Evolutionary conservation across 2,888 invertebrate species (phyloP).

Genomic region (Synergus japonicus): DNA sequence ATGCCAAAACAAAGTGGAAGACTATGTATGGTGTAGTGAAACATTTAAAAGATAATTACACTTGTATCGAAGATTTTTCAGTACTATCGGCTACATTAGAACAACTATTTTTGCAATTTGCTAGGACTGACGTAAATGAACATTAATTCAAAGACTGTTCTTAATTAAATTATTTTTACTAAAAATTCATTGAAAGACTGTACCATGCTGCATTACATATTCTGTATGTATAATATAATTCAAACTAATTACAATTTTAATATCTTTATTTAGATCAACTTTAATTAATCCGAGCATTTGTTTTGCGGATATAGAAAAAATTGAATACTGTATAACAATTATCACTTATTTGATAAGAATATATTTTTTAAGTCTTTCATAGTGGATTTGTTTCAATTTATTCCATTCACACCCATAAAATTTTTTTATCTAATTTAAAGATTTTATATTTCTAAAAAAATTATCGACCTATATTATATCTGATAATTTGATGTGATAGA

Average conservation of each 20-base stretch:
- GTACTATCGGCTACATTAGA: constrained; percentile 74
- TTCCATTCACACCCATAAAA: background rate
- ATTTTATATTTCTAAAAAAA: background rate
- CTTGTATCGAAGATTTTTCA: constrained; percentile 72
- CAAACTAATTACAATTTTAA: background rate
- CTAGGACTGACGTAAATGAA: constrained; percentile 56
- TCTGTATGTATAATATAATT: background rate
- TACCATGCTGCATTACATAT: background rate
- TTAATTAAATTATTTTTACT: background rate
- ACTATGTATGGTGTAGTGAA: constrained; percentile 72
- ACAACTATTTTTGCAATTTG: constrained; percentile 74
- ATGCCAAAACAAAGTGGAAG: constrained; percentile 68
- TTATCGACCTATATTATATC: too few relatives aligned
- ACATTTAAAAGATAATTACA: constrained; percentile 63
- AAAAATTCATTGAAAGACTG: background rate
- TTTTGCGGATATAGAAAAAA: background rate
- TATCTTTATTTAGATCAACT: background rate
- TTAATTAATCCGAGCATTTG: background rate
- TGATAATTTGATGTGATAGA: too few relatives aligned
- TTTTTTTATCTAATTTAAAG: background rate
- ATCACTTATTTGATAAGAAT: background rate
- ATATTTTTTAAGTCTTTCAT: background rate
- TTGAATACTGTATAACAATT: background rate
- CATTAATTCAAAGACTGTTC: background rate
- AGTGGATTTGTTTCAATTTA: background rate